Conservation (phyloP, 1,140 invertebrate genomes). For the Dreissena polymorpha region DNA sequence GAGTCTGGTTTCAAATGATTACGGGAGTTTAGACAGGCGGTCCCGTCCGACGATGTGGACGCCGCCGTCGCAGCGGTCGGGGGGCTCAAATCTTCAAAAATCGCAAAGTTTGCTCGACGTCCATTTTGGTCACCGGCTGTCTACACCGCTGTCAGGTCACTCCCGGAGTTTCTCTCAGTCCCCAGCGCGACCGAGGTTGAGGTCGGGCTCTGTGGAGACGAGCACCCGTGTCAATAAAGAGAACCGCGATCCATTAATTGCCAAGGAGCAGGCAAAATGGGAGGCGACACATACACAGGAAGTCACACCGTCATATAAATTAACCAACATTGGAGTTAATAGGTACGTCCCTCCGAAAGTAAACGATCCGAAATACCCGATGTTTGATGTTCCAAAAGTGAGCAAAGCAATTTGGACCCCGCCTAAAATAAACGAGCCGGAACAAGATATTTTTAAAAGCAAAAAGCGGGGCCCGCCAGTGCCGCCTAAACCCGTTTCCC, state of each 20-base stretch:
- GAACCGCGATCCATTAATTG: constrained; percentile 25
- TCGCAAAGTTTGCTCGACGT: constrained; percentile 29
- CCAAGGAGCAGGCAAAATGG: constrained; percentile 41
- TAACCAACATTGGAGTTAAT: background rate
- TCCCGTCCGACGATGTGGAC: constrained; percentile 32
- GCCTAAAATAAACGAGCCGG: constrained; percentile 39
- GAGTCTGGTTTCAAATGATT: constrained; percentile 2
- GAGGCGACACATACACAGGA: constrained; percentile 26
- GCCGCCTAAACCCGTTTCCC: constrained; percentile 29
- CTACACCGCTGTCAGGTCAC: constrained; percentile 14
- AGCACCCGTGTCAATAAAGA: constrained; percentile 16
- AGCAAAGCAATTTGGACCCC: constrained; percentile 21
- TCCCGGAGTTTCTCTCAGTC: constrained; percentile 16
- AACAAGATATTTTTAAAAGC: background rate
- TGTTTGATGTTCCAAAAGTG: constrained; percentile 45
- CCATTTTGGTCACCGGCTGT: constrained; percentile 15
- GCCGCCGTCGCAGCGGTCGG: constrained; percentile 19
- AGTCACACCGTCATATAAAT: constrained; percentile 3
- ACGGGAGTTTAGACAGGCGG: constrained; percentile 15
- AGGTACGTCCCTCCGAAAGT: constrained; percentile 28
- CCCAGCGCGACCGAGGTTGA: background rate
- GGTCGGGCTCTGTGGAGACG: background rate
- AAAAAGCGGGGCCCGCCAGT: constrained; percentile 33
- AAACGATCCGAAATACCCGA: constrained; percentile 49
- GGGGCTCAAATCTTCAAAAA: constrained; percentile 26